Conservation (phyloP, 2,113 vertebrate species). For the Conger conger region DNA sequence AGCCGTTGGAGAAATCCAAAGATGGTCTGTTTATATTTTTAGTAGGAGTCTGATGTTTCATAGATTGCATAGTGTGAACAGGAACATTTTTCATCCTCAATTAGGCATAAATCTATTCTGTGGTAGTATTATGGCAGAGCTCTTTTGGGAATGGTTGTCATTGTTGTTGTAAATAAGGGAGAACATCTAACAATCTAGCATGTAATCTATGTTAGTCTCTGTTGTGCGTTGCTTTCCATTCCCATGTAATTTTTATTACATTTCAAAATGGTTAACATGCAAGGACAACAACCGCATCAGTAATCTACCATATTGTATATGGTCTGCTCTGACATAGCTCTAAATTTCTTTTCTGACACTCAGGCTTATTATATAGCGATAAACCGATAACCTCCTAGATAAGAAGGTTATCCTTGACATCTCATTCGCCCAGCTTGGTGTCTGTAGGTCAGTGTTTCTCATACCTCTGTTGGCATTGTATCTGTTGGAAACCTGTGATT, state of each 20-base stretch:
- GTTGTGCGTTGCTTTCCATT: not conserved
- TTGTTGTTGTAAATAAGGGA: not conserved
- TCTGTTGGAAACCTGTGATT: conserved; percentile 21
- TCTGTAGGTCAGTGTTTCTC: not conserved
- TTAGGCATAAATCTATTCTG: not conserved
- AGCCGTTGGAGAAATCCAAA: not conserved
- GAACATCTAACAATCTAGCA: not conserved
- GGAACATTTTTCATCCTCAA: not conserved
- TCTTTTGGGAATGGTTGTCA: not conserved
- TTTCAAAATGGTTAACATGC: not conserved
- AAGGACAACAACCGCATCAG: not conserved
- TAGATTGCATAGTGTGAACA: not conserved
- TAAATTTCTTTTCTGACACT: not conserved
- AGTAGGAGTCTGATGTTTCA: not conserved
- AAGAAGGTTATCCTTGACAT: conserved; percentile 21
- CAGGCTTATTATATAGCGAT: not conserved
- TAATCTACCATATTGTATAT: not conserved
- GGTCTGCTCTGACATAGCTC: not conserved
- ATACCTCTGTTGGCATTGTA: not conserved
- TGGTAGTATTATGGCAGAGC: not conserved
- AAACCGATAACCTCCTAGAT: conserved; percentile 6
- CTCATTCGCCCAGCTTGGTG: conserved; percentile 2
- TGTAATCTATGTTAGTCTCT: not conserved
- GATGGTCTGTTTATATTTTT: not conserved
- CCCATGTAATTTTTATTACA: not conserved